A percentile compares a stretch with the other conserved stretches of the same genome.
Evolutionary conservation across 2,888 invertebrate species (phyloP).

Genomic region (Cacoxenus indagator): DNA sequence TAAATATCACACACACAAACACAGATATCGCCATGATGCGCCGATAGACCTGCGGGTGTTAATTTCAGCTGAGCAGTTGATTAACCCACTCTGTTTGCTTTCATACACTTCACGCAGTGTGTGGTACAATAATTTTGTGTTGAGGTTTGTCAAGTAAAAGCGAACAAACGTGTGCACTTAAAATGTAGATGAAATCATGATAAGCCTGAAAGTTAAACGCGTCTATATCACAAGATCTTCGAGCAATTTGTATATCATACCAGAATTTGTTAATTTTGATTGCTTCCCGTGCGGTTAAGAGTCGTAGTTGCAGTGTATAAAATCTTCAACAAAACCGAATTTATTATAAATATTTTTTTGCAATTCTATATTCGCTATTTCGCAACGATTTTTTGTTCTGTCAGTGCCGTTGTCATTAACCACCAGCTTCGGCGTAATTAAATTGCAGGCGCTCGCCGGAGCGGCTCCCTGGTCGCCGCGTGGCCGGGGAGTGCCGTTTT

Average conservation of each 20-base stretch:
- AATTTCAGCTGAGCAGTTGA: slow-evolving; percentile 27
- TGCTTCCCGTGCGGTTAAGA: too few relatives aligned
- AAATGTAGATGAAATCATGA: too few relatives aligned
- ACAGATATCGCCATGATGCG: background rate
- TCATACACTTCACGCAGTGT: background rate
- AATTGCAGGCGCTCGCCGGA: slow-evolving; percentile 2
- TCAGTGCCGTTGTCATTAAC: background rate
- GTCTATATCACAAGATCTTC: too few relatives aligned
- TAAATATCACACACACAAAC: slow-evolving; percentile 37
- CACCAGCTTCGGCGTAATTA: slow-evolving; percentile 4
- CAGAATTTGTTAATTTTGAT: too few relatives aligned
- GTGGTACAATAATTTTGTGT: background rate
- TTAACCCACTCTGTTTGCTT: background rate
- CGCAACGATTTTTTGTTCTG: slow-evolving; percentile 5
- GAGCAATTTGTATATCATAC: too few relatives aligned
- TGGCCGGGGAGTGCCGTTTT: background rate
- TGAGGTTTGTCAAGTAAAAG: background rate
- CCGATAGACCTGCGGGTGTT: slow-evolving; percentile 35
- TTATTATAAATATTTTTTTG: background rate
- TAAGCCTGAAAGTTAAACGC: too few relatives aligned
- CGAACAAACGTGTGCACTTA: too few relatives aligned
- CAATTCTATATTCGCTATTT: background rate
- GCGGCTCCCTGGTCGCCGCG: background rate
- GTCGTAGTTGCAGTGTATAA: too few relatives aligned
- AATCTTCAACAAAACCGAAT: background rate